Evolutionary conservation across 2,113 vertebrate genomes (phyloP).

Genomic region (Suricata suricatta): DNA sequence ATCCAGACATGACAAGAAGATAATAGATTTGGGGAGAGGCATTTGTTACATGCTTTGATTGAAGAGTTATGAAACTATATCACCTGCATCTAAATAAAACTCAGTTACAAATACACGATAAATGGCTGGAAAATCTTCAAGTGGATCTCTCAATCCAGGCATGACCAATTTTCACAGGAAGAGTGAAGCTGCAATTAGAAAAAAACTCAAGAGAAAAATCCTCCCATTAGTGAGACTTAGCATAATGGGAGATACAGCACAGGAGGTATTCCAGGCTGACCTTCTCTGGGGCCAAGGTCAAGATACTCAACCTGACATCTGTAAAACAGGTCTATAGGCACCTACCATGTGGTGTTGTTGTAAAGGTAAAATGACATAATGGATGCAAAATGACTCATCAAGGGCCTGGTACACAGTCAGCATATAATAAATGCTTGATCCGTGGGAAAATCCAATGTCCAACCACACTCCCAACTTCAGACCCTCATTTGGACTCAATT

Average conservation of each 20-base stretch:
- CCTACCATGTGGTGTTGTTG: fast-evolving
- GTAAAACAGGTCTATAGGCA: too few relatives aligned
- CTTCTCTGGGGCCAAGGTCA: not conserved
- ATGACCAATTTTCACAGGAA: not conserved
- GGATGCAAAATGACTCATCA: not conserved
- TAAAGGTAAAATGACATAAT: not conserved
- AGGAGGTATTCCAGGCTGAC: not conserved
- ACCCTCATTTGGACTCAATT: not conserved
- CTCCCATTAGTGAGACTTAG: not conserved
- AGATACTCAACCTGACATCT: not conserved
- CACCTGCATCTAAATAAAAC: not conserved
- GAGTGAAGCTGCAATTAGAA: not conserved
- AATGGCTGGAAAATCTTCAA: not conserved
- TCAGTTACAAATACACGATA: not conserved
- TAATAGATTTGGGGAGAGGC: not conserved
- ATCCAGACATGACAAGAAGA: not conserved
- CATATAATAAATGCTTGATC: not conserved
- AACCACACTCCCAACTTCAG: not conserved
- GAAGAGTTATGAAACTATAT: not conserved
- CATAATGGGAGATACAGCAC: not conserved
- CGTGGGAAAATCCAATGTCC: not conserved
- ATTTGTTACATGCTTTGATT: not conserved
- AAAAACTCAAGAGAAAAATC: not conserved
- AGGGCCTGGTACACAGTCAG: too few relatives aligned
- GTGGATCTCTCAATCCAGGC: not conserved